A percentile compares a stretch with the other conserved stretches of the same genome.
Conservation (phyloP, 1,140 invertebrate genomes). For the Thereuonema tuberculata region DNA sequence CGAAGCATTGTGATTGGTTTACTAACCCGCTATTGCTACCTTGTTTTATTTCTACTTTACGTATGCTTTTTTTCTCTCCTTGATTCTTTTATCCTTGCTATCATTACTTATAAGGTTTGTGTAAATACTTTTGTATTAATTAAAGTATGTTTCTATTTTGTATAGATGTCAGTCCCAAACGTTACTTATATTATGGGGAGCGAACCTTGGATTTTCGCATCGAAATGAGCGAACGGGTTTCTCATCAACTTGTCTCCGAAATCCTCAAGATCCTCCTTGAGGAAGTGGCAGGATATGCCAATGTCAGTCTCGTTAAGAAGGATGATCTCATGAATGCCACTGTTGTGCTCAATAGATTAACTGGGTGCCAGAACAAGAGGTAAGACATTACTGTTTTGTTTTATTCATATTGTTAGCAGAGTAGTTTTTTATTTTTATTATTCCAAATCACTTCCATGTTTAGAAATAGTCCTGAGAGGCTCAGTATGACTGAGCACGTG, state of each 20-base stretch:
- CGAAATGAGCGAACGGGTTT: constrained; percentile 33
- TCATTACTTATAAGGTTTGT: no score
- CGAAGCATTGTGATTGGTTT: no score
- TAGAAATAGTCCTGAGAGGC: constrained; percentile 4
- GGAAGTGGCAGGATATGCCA: constrained; percentile 47
- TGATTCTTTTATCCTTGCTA: no score
- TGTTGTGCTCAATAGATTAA: constrained; percentile 26
- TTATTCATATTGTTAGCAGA: no score
- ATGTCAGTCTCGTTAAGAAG: constrained; percentile 35
- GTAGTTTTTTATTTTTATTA: neutral
- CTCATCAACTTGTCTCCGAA: constrained; percentile 44
- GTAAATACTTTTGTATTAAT: no score
- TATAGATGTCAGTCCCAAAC: neutral
- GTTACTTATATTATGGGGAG: constrained; percentile 23
- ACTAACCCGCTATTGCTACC: no score
- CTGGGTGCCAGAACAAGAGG: constrained; percentile 16
- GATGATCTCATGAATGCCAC: constrained; percentile 35
- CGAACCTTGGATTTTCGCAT: constrained; percentile 25
- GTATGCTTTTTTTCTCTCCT: no score
- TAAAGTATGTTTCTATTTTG: neutral
- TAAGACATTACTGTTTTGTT: neutral
- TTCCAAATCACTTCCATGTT: neutral
- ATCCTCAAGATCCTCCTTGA: constrained; percentile 48
- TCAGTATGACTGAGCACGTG: no score
- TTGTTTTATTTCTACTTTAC: no score